A percentile compares a stretch with the other conserved stretches of the same genome.
phyloP scores from a whole-genome alignment of 2,888 invertebrate genomes.

The Cheilosia scutellata region DNA sequence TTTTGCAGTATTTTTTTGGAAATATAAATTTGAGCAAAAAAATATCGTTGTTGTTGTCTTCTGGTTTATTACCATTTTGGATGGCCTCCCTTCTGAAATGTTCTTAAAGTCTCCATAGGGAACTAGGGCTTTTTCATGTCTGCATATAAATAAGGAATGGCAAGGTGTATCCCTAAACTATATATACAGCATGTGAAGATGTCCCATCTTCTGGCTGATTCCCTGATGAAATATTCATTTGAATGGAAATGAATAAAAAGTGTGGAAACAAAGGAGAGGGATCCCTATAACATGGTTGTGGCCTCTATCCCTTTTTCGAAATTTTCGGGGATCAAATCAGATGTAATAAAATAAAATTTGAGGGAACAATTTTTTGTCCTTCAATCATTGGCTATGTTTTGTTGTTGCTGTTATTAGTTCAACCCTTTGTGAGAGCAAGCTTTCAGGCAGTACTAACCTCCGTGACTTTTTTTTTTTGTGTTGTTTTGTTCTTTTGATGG shows the following conservation, averaged over 20 bases:
- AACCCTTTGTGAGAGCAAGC: background rate
- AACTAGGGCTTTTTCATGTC: conserved; percentile 2
- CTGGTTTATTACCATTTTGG: background rate
- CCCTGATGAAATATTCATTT: conserved; percentile 72
- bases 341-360: conserved; percentile 59
- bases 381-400: conserved; percentile 52
- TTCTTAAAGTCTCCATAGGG: background rate
- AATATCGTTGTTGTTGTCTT: background rate
- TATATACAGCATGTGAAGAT: conserved; percentile 29
- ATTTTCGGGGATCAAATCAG: conserved; percentile 55
- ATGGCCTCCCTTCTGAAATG: background rate
- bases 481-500: conserved; percentile 4
- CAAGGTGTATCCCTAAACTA: conserved; percentile 12
- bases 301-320: background rate
- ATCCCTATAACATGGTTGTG: conserved; percentile 8
- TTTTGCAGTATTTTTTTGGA: background rate
- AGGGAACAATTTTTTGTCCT: conserved; percentile 45
- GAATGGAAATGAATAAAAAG: conserved; percentile 52
- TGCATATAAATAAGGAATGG: conserved; percentile 43
- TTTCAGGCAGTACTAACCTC: background rate
- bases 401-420: conserved; percentile 10
- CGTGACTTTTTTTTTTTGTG: background rate
- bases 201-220: conserved; percentile 40
- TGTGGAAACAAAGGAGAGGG: background rate
- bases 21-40: conserved; percentile 6